Percentiles rank a stretch among this genome's conserved stretches.
Conservation (phyloP, 64 coral and sea anemone genomes). For the Astreopora myriophthalma region DNA sequence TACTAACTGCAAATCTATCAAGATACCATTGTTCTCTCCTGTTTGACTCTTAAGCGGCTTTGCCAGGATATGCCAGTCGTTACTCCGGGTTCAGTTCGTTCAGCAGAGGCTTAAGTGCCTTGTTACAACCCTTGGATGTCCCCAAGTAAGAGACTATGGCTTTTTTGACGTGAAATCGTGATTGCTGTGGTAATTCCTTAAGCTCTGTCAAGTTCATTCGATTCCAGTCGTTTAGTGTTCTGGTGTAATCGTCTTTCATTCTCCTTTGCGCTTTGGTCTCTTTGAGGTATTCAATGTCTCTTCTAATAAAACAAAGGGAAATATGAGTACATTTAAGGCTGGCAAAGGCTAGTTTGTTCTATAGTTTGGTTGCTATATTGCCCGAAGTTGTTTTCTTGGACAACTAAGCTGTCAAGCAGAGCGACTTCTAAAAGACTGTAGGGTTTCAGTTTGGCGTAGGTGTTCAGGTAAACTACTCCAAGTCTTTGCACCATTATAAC, state of each 20-base stretch:
- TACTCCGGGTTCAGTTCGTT: slow-evolving; percentile 22
- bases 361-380: too few species aligned
- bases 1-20: too few species aligned
- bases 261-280: slow-evolving; percentile 56
- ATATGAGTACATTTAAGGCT: not conserved
- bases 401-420: too few species aligned
- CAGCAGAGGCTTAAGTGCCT: slow-evolving; percentile 68
- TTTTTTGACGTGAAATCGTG: slow-evolving; percentile 83
- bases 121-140: slow-evolving; percentile 67
- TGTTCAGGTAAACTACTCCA: too few species aligned
- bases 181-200: slow-evolving; percentile 66
- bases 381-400: too few species aligned
- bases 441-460: too few species aligned
- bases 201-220: slow-evolving; percentile 87
- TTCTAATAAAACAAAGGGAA: not conserved
- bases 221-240: slow-evolving; percentile 86
- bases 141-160: slow-evolving; percentile 83
- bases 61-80: not conserved
- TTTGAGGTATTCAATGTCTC: slow-evolving; percentile 49
- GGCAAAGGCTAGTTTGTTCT: too few species aligned
- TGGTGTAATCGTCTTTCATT: slow-evolving; percentile 63
- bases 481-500: too few species aligned
- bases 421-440: too few species aligned
- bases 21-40: not conserved
- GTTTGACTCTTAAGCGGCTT: not conserved